phyloP scores from a whole-genome alignment of 2,888 invertebrate genomes.

The Caenorhabditis sp. region DNA sequence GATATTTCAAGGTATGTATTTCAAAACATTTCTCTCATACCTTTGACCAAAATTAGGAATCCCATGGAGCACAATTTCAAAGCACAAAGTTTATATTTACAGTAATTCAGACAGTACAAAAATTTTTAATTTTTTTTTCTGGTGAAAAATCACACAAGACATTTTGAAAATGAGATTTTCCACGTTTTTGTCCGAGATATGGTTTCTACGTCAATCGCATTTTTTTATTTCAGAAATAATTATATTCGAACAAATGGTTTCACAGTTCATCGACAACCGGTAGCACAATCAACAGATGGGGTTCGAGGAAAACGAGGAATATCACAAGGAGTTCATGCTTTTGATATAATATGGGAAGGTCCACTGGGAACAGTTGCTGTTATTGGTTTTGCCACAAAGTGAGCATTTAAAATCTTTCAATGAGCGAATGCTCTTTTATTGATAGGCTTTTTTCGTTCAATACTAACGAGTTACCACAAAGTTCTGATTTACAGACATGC shows the following conservation, averaged over 20 bases:
- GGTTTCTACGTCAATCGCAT: too few species aligned
- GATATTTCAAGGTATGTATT: constrained; percentile 82
- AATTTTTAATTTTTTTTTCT: too few species aligned
- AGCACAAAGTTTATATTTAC: too few species aligned
- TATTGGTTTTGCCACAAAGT: constrained; percentile 89
- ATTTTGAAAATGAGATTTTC: too few species aligned
- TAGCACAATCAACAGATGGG: constrained; percentile 97
- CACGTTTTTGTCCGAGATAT: too few species aligned
- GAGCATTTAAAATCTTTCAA: too few species aligned
- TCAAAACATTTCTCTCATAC: background rate
- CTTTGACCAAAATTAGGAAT: too few species aligned
- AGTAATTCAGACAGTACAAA: too few species aligned
- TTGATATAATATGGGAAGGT: constrained; percentile 75
- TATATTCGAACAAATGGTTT: constrained; percentile 96
- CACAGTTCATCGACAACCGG: constrained; percentile 95
- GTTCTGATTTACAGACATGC: constrained; percentile 77
- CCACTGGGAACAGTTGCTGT: constrained; percentile 97
- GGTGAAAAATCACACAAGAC: too few species aligned
- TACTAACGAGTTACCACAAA: background rate
- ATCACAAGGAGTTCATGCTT: constrained; percentile 62
- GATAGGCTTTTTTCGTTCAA: constrained; percentile 4
- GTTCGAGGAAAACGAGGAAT: constrained; percentile 80
- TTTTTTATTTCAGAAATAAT: constrained; percentile 80
- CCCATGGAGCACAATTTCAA: too few species aligned
- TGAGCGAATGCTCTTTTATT: too few species aligned